Conservation (phyloP, 2,113 vertebrate species). For the Nicator chloris region DNA sequence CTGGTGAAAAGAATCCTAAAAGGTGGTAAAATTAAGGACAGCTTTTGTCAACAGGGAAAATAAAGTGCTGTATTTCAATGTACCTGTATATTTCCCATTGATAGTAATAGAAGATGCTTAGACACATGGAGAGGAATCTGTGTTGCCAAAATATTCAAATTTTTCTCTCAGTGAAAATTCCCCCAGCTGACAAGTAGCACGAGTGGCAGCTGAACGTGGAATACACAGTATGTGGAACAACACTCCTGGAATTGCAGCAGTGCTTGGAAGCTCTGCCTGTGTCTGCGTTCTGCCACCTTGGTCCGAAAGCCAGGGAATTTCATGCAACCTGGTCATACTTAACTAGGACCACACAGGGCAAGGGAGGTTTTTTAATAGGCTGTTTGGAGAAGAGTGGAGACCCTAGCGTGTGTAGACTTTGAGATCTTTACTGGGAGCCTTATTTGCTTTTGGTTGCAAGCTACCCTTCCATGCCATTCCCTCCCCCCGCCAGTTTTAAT, state of each 20-base stretch:
- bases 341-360: slow-evolving; percentile 46
- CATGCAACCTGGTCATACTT: neutral
- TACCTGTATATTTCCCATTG: neutral
- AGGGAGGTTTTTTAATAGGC: slow-evolving; percentile 7
- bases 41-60: neutral
- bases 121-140: neutral
- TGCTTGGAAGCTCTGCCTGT: neutral
- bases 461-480: neutral
- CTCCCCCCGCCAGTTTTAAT: neutral
- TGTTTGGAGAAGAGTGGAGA: slow-evolving; percentile 21
- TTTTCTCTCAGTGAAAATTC: neutral
- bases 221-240: neutral
- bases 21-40: neutral
- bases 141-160: neutral
- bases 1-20: neutral
- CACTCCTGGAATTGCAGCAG: neutral
- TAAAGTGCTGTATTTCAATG: neutral
- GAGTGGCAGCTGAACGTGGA: neutral
- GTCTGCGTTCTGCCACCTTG: neutral
- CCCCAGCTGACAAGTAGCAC: neutral
- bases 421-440: neutral
- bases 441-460: slow-evolving; percentile 13
- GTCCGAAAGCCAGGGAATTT: slow-evolving; percentile 4
- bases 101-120: neutral
- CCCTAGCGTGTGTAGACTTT: neutral